Percentiles rank a stretch among this genome's conserved stretches.
Conservation (phyloP, 2,113 vertebrate species). For the Cebidichthys violaceus region DNA sequence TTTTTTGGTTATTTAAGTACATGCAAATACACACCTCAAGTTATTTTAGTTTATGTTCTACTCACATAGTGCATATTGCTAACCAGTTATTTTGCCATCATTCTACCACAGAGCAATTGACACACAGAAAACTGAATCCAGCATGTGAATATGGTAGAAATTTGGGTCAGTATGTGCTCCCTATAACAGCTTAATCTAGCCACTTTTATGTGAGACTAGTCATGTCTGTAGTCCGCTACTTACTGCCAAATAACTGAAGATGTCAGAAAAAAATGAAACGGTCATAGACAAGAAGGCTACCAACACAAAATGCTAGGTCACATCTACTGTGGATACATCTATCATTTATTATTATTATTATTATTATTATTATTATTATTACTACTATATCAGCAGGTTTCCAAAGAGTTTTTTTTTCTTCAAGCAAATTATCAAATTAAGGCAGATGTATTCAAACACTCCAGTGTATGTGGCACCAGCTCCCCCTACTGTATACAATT, state of each 20-base stretch:
- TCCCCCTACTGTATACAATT: slow-evolving; percentile 12
- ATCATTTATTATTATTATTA: too few species aligned
- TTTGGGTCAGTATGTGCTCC: background rate
- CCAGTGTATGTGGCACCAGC: slow-evolving; percentile 1
- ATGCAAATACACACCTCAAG: background rate
- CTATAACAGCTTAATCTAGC: too few species aligned
- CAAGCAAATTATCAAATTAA: too few species aligned
- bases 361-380: too few species aligned
- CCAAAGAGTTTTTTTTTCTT: background rate
- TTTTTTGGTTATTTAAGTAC: background rate
- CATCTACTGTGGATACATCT: background rate
- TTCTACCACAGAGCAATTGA: background rate
- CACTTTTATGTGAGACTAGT: background rate
- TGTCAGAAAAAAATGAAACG: too few species aligned
- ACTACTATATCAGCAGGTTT: background rate
- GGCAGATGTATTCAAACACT: too few species aligned
- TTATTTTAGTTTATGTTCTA: background rate
- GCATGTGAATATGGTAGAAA: background rate
- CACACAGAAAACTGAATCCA: background rate
- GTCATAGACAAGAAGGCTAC: background rate
- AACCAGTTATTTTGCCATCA: too few species aligned
- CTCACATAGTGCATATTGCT: too few species aligned
- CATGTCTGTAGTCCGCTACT: too few species aligned
- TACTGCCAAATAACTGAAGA: too few species aligned
- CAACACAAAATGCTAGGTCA: background rate